Evolutionary conservation across 1,140 invertebrate genomes (phyloP), one percentile per base, ranked within the genome.

Genomic region (Chelonus insularis): DNA sequence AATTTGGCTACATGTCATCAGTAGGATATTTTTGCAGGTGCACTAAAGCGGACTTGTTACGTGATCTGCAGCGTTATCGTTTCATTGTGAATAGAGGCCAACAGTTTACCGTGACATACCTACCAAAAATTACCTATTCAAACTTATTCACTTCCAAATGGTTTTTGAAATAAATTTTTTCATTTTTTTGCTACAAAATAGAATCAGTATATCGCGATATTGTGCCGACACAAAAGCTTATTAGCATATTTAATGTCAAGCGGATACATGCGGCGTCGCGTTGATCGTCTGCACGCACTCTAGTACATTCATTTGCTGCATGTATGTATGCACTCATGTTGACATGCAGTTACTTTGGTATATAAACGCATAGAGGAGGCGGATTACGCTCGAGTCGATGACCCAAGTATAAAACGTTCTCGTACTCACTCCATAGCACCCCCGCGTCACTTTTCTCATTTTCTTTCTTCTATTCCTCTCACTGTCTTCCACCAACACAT

Each of bases 171-270:
- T 4, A 3, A 29, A 29, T 4, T 4, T n/a, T n/a, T 29, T 3
- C 25, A 29, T 29, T 29, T 29, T 29, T 29, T 29, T 29, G 25
- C 4, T 4, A 14, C 36, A 39, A 39, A n/a, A 39, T n/a, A 39
- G 36, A 39, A 2, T 14, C 3, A 14, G 36, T 39, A 39, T 39
- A 39, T 39, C 11, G 36, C 36, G 36, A 39, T n/a, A n/a, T 39
- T 45, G 43, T 18, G 43, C 43, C 43, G 43, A 45, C 43, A 45
- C 43, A 45, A 45, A 45, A 45, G 18, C 43, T 45, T 45, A 45
- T 45, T 45, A 45, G 16, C 43, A 45, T 45, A 45, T 21, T 45
- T 45, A 45, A 45, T 45, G 43, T 21, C 18, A 18, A 45, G 16
- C 18, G 43, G 43, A 45, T 45, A 45, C 16, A 45, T 5, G 43